Conservation (phyloP, 2,113 vertebrate species). For the Microtus oregoni region DNA sequence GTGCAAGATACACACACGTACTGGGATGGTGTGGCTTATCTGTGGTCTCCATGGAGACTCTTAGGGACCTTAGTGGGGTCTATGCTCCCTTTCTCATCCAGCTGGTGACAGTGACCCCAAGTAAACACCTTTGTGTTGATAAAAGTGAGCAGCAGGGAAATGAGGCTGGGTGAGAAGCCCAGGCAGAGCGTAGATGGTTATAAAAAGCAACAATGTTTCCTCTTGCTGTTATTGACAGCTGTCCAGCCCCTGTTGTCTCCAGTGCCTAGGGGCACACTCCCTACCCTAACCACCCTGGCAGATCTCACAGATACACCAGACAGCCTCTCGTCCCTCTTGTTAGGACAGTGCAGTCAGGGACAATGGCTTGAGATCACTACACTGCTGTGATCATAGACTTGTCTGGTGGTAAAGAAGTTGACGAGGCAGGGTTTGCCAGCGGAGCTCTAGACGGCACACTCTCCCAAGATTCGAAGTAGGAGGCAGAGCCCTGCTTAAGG, state of each 20-base stretch:
- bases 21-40: fast-evolving
- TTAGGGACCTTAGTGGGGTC: neutral
- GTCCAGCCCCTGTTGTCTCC: fast-evolving
- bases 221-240: neutral
- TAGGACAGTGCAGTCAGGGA: neutral
- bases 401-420: fast-evolving
- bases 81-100: fast-evolving
- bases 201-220: fast-evolving
- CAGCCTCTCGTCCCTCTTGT: fast-evolving
- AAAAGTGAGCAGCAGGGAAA: fast-evolving
- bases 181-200: too few relatives aligned
- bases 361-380: fast-evolving
- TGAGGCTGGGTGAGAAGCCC: fast-evolving
- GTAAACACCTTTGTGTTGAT: neutral
- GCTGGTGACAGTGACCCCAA: fast-evolving
- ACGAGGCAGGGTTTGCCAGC: fast-evolving
- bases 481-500: too few relatives aligned
- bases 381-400: neutral
- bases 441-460: neutral
- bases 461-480: neutral
- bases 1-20: neutral
- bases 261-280: fast-evolving
- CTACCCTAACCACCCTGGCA: fast-evolving
- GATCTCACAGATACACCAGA: fast-evolving
- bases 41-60: neutral